Evolutionary conservation across 2,113 vertebrate species (phyloP).

Genomic region (Cheilinus undulatus): DNA sequence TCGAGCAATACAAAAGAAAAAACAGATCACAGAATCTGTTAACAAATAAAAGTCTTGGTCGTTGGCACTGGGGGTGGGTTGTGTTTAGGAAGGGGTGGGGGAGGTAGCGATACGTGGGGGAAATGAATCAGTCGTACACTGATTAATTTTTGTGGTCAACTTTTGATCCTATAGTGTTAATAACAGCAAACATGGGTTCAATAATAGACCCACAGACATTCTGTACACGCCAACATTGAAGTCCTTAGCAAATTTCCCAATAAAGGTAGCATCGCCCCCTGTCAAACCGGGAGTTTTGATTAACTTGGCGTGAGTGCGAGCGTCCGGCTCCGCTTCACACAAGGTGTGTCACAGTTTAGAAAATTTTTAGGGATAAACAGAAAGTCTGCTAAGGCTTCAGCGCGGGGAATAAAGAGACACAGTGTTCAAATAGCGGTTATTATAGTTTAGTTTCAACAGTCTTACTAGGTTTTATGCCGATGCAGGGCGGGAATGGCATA

Average conservation of each 20-base stretch:
- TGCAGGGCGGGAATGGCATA: constrained; percentile 55
- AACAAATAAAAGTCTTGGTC: constrained; percentile 60
- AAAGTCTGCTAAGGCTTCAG: constrained; percentile 76
- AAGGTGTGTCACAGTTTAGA: constrained; percentile 50
- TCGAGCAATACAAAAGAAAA: constrained; percentile 59
- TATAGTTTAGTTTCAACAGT: constrained; percentile 77
- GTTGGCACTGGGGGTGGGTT: constrained; percentile 72
- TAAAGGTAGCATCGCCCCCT: constrained; percentile 40
- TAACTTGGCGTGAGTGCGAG: constrained; percentile 6
- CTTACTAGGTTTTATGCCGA: constrained; percentile 62
- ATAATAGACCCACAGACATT: constrained; percentile 52
- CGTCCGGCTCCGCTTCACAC: constrained; percentile 1
- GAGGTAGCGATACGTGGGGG: not conserved
- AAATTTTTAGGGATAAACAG: constrained; percentile 44
- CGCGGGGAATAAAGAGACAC: constrained; percentile 64
- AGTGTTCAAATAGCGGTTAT: constrained; percentile 76
- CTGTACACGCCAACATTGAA: constrained; percentile 60
- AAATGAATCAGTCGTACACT: constrained; percentile 42
- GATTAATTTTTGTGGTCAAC: constrained; percentile 26
- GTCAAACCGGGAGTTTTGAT: constrained; percentile 54
- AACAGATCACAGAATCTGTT: constrained; percentile 45
- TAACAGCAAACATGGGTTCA: constrained; percentile 37
- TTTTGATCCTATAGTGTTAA: constrained; percentile 47
- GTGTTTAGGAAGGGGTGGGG: not conserved
- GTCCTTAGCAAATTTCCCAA: constrained; percentile 61